Conservation (phyloP, 2,113 vertebrate genomes). For the Neogale vison region DNA sequence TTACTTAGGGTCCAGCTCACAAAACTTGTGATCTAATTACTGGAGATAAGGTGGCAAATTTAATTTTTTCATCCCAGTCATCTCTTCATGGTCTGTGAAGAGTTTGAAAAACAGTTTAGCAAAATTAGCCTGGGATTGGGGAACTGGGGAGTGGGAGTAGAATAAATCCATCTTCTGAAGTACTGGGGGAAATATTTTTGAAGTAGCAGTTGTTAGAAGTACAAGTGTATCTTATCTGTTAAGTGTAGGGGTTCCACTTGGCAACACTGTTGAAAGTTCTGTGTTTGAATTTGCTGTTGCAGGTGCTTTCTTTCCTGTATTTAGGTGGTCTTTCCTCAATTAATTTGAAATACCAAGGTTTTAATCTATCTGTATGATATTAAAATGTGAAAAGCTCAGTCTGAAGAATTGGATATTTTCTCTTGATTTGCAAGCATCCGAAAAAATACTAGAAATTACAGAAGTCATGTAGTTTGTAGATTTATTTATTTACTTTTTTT, state of each 20-base stretch:
- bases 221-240: background rate
- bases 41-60: background rate
- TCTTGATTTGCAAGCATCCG: background rate
- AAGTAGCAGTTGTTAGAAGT: background rate
- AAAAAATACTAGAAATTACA: background rate
- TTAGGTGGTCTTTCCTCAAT: background rate
- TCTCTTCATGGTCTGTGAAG: background rate
- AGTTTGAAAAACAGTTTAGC: background rate
- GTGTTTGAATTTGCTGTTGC: background rate
- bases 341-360: background rate
- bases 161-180: background rate
- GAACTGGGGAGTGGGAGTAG: background rate
- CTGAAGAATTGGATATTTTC: constrained; percentile 31
- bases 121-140: background rate
- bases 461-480: background rate
- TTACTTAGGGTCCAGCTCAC: background rate
- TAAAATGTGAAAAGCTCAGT: constrained; percentile 19
- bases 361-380: background rate
- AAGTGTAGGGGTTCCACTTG: background rate
- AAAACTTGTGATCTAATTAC: background rate
- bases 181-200: background rate
- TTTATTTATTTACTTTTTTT: too few relatives aligned
- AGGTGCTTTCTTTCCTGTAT: background rate
- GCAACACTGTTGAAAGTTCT: background rate
- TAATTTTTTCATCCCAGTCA: background rate